Base-by-base conservation (phyloP, 2,888 invertebrate species). In the Cosmia pyralina region DNA sequence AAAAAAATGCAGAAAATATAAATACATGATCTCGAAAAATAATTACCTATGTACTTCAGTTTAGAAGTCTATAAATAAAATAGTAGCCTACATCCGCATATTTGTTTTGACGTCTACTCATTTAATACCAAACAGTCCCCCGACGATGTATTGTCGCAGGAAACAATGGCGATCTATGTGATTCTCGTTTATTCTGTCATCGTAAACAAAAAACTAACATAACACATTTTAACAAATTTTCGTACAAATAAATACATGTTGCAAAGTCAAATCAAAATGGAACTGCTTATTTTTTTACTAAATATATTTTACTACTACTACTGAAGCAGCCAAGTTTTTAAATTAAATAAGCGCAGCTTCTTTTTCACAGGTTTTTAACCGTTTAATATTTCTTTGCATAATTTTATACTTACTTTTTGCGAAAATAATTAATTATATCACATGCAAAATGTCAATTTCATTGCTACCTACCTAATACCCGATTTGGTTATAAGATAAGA, bases 381-480 rank as follows among this genome's bases (percentile, higher is more conserved):
- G 68, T 64, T 34, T 34, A 58, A 62, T 38, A 46, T 67, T 50
- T 15, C 64, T 77, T 76, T 75, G 69, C 72, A 83, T 73, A 67
- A 58, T 50, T 69, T 50, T 53, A 60, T 50, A 66, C 50, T 63
- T 50, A 66, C 50, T 63, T 74, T 78, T 74, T 70, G 57, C 77
- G 68, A 74, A 81, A 81, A 59, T 52, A 4, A 74, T 69, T 70
- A 11, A 62, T 65, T 57, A 55, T 79, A 85, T 85, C 84, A 84
- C 85, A 83, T 79, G 75, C 72, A 75, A 75, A 75, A 79, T 78
- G 78, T 85, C 76, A 79, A 76, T 68, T 77, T 72, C 38, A 73
- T 82, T 76, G 69, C 58, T 77, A 82, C 53, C 74, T 85, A 77
- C 50, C 76, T 69, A 82, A 75, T 85, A 85, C 84, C 85, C 78